Percentiles rank a stretch among this genome's conserved stretches.
Evolutionary conservation across 92 coral and sea anemone species (phyloP).

Genomic region (Siderastrea siderea): DNA sequence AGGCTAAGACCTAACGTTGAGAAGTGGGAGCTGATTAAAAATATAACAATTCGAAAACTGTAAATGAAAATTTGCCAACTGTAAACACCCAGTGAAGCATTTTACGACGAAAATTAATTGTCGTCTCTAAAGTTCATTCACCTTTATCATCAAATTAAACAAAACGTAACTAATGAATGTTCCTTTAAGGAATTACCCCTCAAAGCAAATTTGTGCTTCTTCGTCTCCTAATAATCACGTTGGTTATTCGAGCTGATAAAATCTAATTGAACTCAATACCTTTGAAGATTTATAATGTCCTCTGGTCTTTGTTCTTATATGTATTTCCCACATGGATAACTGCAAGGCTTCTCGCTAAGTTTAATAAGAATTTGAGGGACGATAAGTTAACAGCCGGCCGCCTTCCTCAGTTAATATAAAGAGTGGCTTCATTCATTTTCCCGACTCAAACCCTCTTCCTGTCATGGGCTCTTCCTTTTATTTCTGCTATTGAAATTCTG

Average conservation of each 20-base stretch:
- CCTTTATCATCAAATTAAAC: conserved; percentile 18
- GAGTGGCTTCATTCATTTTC: too few species aligned
- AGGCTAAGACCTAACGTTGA: not conserved
- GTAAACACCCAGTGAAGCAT: not conserved
- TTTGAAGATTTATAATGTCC: not conserved
- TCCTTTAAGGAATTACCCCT: conserved; percentile 20
- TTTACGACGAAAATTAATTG: not conserved
- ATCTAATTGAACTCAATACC: not conserved
- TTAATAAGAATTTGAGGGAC: not conserved
- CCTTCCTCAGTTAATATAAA: too few species aligned
- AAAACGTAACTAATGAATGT: not conserved
- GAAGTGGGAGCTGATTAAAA: not conserved
- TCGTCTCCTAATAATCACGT: conserved; percentile 30
- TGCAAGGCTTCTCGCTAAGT: not conserved
- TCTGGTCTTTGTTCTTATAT: not conserved
- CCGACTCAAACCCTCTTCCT: too few species aligned
- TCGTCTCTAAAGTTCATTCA: not conserved
- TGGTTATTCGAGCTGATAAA: conserved; percentile 12
- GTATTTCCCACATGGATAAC: not conserved
- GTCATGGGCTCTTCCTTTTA: too few species aligned
- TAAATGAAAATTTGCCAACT: not conserved
- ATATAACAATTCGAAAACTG: not conserved
- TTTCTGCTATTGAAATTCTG: too few species aligned
- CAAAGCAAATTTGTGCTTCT: not conserved
- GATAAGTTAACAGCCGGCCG: too few species aligned